Base-by-base conservation (phyloP, 1,140 invertebrate species). In the Octopus sinensis region DNA sequence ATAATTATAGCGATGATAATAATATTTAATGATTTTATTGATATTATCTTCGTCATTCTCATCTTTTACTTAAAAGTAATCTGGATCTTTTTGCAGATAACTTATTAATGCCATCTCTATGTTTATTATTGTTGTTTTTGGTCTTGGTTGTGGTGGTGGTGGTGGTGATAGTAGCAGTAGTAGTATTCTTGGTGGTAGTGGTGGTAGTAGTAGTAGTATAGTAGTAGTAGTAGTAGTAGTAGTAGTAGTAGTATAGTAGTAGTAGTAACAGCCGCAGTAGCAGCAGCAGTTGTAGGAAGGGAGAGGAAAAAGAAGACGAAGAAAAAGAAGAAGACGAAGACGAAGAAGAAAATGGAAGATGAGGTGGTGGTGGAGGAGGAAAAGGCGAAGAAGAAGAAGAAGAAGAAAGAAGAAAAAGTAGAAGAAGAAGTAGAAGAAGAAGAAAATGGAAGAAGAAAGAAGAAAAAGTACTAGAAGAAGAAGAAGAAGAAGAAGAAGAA, bases 331-430 rank as follows among this genome's bases (percentile, higher is more conserved):
- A n/a, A 83, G 68, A 76, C n/a, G 53, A 75, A 76, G 79, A 81
- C n/a, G 75, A 76, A 78, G 76, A 78, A 53, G 13, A 54, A 80
- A 51, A 53, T 68, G n/a, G 62, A 62, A 80, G 62, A 78, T 17
- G 62, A 56, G 76, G 30, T 54, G 10, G 62, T 43, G 82, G 54
- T 51, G 78, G 7, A 81, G 78, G 77, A 54, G 76, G 23, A 78
- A 56, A 78, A 73, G 62, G 6, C 76, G 78, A 76, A 30, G 78
- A 77, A 82, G 12, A 82, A 54, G 56, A 23, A 78, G 80, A 68
- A 17, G 43, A 23, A 80, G 13, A 73, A 73, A n/a, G n/a, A 12
- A 43, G 56, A 73, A 51, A 73, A 51, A 68, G 43, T 51, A 30
- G 62, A 13, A 12, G 73, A 71, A 12, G 43, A 80, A 80, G 17